A percentile compares a stretch with the other conserved stretches of the same genome.
Evolutionary conservation across 2,113 vertebrate species (phyloP).

Genomic region (Macroglossus sobrinus): DNA sequence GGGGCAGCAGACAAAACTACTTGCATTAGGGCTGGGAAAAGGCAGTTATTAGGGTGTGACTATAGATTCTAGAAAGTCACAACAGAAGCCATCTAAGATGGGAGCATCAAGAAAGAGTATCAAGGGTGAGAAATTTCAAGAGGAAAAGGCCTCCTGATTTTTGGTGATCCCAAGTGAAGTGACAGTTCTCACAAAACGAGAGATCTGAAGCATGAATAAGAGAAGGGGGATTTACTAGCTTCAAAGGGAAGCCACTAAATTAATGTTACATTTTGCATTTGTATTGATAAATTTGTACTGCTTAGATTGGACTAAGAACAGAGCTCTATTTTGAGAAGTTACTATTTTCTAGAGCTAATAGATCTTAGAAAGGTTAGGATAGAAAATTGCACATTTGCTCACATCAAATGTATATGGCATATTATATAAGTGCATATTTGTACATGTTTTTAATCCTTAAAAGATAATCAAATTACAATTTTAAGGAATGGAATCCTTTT

Average conservation of each 20-base stretch:
- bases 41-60: background rate
- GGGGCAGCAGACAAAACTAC: background rate
- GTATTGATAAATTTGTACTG: background rate
- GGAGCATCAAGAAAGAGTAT: background rate
- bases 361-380: background rate
- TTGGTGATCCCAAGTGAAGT: background rate
- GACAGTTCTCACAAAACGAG: background rate
- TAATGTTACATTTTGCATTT: background rate
- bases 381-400: background rate
- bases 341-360: background rate
- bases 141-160: background rate
- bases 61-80: background rate
- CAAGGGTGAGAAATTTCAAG: background rate
- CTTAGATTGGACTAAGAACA: background rate
- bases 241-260: background rate
- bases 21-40: background rate
- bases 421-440: background rate
- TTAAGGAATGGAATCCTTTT: background rate
- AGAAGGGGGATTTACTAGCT: background rate
- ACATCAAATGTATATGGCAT: background rate
- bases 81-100: background rate
- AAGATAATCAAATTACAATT: background rate
- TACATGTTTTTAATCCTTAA: background rate
- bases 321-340: background rate
- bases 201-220: background rate